A percentile compares a stretch with the other conserved stretches of the same genome.
These are phyloP conservation scores for Drosophila hawaiiensis DNA, from an alignment of 2,888 invertebrate genomes.

Conservation along the genomic window DNA sequence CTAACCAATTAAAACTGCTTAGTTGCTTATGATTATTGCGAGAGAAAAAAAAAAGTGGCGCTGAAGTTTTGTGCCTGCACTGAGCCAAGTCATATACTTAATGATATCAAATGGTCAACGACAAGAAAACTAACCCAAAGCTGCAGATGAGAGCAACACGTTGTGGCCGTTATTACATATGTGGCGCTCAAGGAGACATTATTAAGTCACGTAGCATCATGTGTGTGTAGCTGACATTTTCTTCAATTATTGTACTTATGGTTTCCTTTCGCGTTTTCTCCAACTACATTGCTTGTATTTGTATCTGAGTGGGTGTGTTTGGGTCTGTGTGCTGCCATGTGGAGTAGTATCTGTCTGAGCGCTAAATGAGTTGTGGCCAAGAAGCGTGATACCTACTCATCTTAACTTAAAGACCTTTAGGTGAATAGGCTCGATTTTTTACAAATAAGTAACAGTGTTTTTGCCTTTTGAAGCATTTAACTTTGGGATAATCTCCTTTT, in stretches of 20 bases:
- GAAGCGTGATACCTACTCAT: slow-evolving; percentile 43
- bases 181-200: slow-evolving; percentile 63
- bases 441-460: background rate
- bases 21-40: slow-evolving; percentile 20
- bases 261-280: slow-evolving; percentile 68
- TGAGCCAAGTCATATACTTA: slow-evolving; percentile 43
- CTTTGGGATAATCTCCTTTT: background rate
- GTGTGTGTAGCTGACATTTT: slow-evolving; percentile 78
- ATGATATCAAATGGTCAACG: slow-evolving; percentile 68
- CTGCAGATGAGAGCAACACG: slow-evolving; percentile 52
- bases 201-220: slow-evolving; percentile 76
- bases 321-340: slow-evolving; percentile 12
- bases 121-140: slow-evolving; percentile 37
- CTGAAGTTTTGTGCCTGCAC: slow-evolving; percentile 29
- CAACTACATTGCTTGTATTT: slow-evolving; percentile 46
- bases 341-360: slow-evolving; percentile 39
- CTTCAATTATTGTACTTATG: slow-evolving; percentile 79
- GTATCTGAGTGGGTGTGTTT: slow-evolving; percentile 6
- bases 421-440: slow-evolving; percentile 3
- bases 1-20: slow-evolving; percentile 54
- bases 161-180: slow-evolving; percentile 61
- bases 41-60: slow-evolving; percentile 31
- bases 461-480: background rate
- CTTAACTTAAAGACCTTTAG: slow-evolving; percentile 38
- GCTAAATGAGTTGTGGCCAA: slow-evolving; percentile 69